Evolutionary conservation across 2,797 vertebrate genomes (phyloP), one percentile per base, ranked within the genome.

Genomic region (Sternotherus odoratus): DNA sequence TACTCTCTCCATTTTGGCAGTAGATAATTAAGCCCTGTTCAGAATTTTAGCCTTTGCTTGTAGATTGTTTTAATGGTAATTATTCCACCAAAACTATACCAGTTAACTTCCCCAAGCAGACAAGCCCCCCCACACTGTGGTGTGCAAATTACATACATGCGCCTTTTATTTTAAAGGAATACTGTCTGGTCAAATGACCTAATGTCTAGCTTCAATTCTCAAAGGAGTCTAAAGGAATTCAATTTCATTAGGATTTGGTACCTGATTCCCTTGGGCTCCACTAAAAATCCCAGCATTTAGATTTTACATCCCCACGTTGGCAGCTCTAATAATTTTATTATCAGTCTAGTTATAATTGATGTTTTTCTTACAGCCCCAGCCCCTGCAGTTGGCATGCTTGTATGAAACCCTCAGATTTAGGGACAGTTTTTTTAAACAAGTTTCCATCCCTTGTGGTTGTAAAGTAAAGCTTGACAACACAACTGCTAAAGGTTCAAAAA

Each of bases 51-150:
- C 36, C 13, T 19, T 50, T 46, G 53, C 36, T 12, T 26, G 19
- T 54, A 69, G 56, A 51, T 49, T n/a, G 48, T 33, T 75, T 28
- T 79, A 60, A 74, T 49, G n/a, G 54, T 30, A 8, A 0, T 1
- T 8, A 5, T 39, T n/a, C 12, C 86, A 72, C 48, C 80, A 30
- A 50, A 48, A 48, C 24, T 9, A 1, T 0, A 56, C 10, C 1
- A 12, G 16, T 36, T 53, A 77, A 46, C 54, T 21, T 28, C 80
- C 54, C 21, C 0, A 2, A 2, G n/a, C 9, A 51, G 16, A 46
- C 48, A 84, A 80, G 75, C 23, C 2, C 63, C 80, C 8, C 50
- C n/a, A 39, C 30, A 39, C 79, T 72, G 26, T 56, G 28, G 13
- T 15, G 1, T 49, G 54, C 33, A 36, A 56, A 2, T 2, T 79